Conservation (phyloP, 2,888 invertebrate genomes). For the Ditula angustiorana region DNA sequence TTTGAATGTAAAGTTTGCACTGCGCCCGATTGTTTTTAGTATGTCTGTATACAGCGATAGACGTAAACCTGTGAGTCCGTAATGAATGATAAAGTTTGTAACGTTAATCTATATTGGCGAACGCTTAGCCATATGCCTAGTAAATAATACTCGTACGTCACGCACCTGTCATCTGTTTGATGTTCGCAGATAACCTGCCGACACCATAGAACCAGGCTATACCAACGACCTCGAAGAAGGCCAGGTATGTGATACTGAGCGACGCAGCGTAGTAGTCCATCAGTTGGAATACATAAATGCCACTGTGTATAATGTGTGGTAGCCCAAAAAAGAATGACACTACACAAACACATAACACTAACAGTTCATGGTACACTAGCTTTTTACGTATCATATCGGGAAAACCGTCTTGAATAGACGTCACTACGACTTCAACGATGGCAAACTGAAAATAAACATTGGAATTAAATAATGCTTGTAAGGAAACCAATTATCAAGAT, state of each 20-base stretch:
- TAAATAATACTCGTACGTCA: no score
- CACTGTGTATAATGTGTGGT: slow-evolving; percentile 95
- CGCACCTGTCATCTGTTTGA: slow-evolving; percentile 95
- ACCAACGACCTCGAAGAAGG: slow-evolving; percentile 96
- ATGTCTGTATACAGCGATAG: no score
- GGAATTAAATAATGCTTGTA: neutral
- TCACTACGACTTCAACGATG: slow-evolving; percentile 97
- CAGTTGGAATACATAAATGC: slow-evolving; percentile 96
- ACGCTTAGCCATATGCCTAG: no score
- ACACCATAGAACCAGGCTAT: slow-evolving; percentile 97
- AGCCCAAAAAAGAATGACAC: slow-evolving; percentile 94
- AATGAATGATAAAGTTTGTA: no score
- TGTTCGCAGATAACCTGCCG: slow-evolving; percentile 91
- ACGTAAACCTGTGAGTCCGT: no score
- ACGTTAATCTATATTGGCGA: neutral
- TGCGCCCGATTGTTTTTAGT: no score
- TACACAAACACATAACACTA: slow-evolving; percentile 93
- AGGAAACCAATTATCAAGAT: neutral
- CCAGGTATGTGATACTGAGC: slow-evolving; percentile 95
- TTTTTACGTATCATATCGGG: slow-evolving; percentile 93
- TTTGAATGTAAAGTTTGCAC: no score
- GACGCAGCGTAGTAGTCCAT: slow-evolving; percentile 98
- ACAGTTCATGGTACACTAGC: slow-evolving; percentile 93
- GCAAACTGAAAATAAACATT: slow-evolving; percentile 90
- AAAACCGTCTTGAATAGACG: slow-evolving; percentile 97